Percentiles rank a stretch among this genome's conserved stretches.
Conservation (phyloP, 2,888 invertebrate species). For the Polietes domitor region DNA sequence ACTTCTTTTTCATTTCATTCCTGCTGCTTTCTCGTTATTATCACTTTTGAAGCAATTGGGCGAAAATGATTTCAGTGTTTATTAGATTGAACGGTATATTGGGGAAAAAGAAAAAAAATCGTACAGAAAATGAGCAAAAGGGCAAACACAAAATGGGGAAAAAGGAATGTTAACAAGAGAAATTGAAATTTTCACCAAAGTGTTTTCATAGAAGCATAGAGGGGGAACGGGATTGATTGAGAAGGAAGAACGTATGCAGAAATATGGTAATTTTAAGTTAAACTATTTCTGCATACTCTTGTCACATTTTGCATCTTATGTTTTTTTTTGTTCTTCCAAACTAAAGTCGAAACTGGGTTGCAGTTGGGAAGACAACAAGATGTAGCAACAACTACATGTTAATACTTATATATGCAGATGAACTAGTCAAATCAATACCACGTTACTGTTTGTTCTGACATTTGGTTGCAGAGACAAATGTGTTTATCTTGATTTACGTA, state of each 20-base stretch:
- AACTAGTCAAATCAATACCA: conserved; percentile 36
- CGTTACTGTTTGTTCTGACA: conserved; percentile 21
- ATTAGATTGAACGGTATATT: conserved; percentile 36
- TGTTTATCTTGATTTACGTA: conserved; percentile 17
- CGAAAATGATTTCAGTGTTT: conserved; percentile 66
- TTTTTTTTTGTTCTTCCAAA: too few relatives aligned
- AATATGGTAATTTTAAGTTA: conserved; percentile 23
- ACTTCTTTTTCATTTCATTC: neutral
- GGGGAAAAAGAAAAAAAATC: too few relatives aligned
- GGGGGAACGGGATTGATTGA: too few relatives aligned
- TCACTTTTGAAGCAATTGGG: conserved; percentile 62
- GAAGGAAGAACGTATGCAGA: neutral
- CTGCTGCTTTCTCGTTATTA: conserved; percentile 15
- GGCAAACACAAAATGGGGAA: too few relatives aligned
- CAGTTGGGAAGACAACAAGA: neutral
- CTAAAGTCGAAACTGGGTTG: too few relatives aligned
- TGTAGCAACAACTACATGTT: conserved; percentile 14
- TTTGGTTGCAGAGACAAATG: conserved; percentile 7
- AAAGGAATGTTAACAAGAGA: neutral
- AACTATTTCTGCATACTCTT: conserved; percentile 3
- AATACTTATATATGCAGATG: conserved; percentile 49
- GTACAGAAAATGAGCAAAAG: too few relatives aligned
- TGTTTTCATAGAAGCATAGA: neutral
- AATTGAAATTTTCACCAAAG: neutral
- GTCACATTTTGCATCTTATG: too few relatives aligned